A percentile compares a stretch with the other conserved stretches of the same genome.
Conservation (phyloP, 2,113 vertebrate genomes). For the Prietella phreatophila region DNA sequence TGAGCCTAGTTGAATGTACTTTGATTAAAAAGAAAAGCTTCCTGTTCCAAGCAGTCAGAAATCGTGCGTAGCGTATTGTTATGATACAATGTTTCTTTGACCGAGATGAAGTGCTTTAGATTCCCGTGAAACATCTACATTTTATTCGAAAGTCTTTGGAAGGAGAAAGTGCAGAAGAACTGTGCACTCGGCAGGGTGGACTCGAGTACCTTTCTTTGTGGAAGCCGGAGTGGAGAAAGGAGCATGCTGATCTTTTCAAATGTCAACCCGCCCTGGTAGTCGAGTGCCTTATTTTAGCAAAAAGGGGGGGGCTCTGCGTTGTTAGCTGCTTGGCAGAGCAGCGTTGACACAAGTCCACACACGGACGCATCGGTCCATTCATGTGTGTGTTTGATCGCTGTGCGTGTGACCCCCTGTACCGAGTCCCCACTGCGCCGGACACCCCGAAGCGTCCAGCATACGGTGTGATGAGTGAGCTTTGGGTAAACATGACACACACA, state of each 20-base stretch:
- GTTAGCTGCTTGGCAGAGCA: neutral
- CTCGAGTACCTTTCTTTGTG: slow-evolving; percentile 39
- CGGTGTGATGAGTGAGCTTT: neutral
- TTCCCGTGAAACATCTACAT: neutral
- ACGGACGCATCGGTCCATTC: slow-evolving; percentile 38
- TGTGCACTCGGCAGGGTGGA: neutral
- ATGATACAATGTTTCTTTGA: neutral
- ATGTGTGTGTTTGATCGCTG: slow-evolving; percentile 45
- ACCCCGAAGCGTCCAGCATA: neutral
- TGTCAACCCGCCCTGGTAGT: slow-evolving; percentile 26
- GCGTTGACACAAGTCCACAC: slow-evolving; percentile 1
- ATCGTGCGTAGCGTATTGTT: neutral
- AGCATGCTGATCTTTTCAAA: slow-evolving; percentile 47
- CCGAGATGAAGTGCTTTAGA: neutral
- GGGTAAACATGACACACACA: slow-evolving; percentile 13
- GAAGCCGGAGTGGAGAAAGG: slow-evolving; percentile 29
- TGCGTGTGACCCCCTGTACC: slow-evolving; percentile 13
- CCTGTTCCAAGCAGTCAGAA: neutral
- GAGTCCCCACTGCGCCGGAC: neutral
- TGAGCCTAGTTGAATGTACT: neutral
- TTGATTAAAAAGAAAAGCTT: neutral
- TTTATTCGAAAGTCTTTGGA: neutral
- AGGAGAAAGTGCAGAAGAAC: neutral
- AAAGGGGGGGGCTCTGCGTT: neutral
- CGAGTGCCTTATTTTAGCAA: slow-evolving; percentile 23